Evolutionary conservation across 2,888 invertebrate species (phyloP), one percentile per base, ranked within the genome.

Genomic region (Labia minor): DNA sequence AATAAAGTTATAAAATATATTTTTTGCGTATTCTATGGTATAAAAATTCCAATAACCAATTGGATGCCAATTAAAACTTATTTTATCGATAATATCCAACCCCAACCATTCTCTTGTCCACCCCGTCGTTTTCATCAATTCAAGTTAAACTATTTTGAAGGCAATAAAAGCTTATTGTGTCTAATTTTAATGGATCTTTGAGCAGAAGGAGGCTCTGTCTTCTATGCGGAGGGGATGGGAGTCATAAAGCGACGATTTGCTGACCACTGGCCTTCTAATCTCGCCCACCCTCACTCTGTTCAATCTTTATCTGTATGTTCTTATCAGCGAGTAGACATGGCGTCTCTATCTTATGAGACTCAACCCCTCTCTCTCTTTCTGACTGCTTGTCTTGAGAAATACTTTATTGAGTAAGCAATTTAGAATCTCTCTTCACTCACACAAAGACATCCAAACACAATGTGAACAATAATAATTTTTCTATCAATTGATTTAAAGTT

Each of bases 11-110:
- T 6, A 26, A 26, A 26, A 26, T 26, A 26, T 26, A 6, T 6
- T 26, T 26, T 26, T 26, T 26, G 3, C 8, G 3, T 6, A 6
- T 6, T 26, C 26, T 26, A 26, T 26, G 26, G 8, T 6, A 49
- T 49, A 49, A 49, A 49, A 49, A n/a, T 49, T 49, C 49, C 49
- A 49, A 49, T 49, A 49, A 49, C 49, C 49, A 49, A 49, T 49
- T 49, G 49, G 49, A 10, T 49, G 49, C 49, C 49, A 49, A 49
- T 49, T 49, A 49, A 49, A 49, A 49, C 6, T 49, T 49, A 49
- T 49, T 49, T 49, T 49, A 49, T 49, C 49, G 49, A 49, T 49
- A 49, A 49, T 49, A 49, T 49, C 16, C 49, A 8, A 26, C 26
- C 26, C 26, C 26, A 26, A 3, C 8, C 26, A 26, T 26, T 26